Base-by-base conservation (phyloP, 2,797 vertebrate species). In the Lutra lutra region DNA sequence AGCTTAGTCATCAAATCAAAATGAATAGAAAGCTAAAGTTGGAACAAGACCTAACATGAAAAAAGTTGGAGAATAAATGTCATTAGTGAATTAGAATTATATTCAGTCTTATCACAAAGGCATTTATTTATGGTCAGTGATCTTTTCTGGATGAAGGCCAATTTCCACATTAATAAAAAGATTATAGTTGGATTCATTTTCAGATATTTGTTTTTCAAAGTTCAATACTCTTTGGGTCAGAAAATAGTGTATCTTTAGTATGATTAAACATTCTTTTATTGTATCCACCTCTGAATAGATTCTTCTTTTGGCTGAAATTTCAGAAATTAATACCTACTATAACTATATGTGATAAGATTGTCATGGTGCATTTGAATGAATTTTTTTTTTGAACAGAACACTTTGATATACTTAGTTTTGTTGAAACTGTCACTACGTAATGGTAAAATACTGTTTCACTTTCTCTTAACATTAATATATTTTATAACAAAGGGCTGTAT, bases 401-500 rank as follows among this genome's bases (percentile, higher is more conserved):
- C 23, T 72, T 82, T 79, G 14, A 27, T 68, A 89, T 91, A 25
- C 77, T 92, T 92, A 9, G 14, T 87, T 54, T 95, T 95, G 7
- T 77, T 14, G 75, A 48, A 92, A 8, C 11, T 89, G 58, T 62
- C 80, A 35, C 18, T 80, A 35, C 32, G 46, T 62, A 90, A 32
- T 64, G 20, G 15, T 89, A 84, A 87, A 72, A 58, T 89, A 62
- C 40, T 46, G 13, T 86, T 92, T 79, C 20, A 64, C 46, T 46
- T 93, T 93, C 20, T 77, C 66, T 88, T 89, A 89, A 77, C 9
- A 14, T 96, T 40, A 25, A 5, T 66, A 20, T 72, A 86, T 95
- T 90, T 92, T 88, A 84, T 70, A 93, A 66, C 27, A 70, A 88
- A 91, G 68, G 8, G 5, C 82, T 95, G 90, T 48, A 88, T 89